Base-by-base conservation (phyloP, 2,113 vertebrate genomes). In the Azemiops feae region DNA sequence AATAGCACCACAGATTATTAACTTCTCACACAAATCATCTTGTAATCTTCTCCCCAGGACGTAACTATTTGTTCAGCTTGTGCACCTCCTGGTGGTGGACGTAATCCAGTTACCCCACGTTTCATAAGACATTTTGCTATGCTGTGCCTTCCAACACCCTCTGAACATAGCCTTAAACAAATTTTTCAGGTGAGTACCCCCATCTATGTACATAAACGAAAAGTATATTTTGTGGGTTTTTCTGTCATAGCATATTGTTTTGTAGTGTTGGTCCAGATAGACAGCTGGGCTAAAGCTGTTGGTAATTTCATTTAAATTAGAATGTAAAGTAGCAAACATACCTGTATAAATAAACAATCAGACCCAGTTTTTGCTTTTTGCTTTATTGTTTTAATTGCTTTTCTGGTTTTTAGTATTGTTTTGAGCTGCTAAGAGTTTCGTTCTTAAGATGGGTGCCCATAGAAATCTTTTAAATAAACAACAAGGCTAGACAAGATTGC, bases 61-160 rank as follows among this genome's bases (percentile, higher is more conserved):
- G 98, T 98, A 95, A 99, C 97, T 0, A 98, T 99, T 1, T 96
- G 96, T 4, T 97, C 98, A 18, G 98, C 98, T 0, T 99, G 98
- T 93, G 98, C 98, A 34, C 98, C 98, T 89, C 98, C 98, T 45
- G 98, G 98, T 52, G 98, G 98, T 2, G 98, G 98, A 16, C 98
- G 98, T 16, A 99, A 98, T 96, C 98, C 97, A 0, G 98, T 99
- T 94, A 98, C 98, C 5, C 97, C 98, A 1, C 97, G 98, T 93
- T 98, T 99, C 92, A 97, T 98, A 81, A 97, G 98, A 53, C 97
- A 98, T 95, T 98, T 99, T 97, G 98, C 98, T 95, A 98, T 98
- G 97, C 93, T 98, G 58, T 99, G 98, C 94, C 97, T 98, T 60
- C 98, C 98, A 2, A 98, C 95, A 9, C 98, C 98, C 9, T 98